phyloP scores from a whole-genome alignment of 2,113 vertebrate species.

The Pyrgilauda ruficollis region DNA sequence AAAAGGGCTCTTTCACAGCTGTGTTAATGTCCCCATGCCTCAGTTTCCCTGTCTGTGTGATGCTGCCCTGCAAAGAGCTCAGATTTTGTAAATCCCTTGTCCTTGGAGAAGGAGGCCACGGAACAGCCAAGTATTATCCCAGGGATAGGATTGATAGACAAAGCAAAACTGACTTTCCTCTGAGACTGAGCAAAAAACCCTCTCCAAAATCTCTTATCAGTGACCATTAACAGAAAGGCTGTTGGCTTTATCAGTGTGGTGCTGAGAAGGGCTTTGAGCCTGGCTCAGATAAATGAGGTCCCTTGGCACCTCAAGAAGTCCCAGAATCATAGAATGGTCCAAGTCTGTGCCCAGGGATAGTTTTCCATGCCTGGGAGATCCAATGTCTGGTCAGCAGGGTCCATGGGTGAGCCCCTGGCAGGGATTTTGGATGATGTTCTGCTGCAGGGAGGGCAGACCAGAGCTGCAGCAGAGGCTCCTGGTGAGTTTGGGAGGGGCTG shows the following conservation, averaged over 20 bases:
- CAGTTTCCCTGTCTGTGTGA: not conserved
- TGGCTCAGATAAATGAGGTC: not conserved
- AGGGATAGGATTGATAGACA: not conserved
- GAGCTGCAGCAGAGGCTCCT: not conserved
- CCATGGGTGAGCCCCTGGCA: accelerated
- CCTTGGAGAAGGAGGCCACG: not conserved
- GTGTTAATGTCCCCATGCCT: not conserved
- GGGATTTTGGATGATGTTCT: not conserved
- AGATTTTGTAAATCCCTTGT: not conserved
- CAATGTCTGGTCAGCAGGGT: not conserved
- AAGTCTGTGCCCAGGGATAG: not conserved
- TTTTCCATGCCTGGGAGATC: not conserved
- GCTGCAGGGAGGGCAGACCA: not conserved
- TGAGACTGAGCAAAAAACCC: not conserved
- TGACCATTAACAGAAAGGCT: not conserved
- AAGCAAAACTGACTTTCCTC: not conserved
- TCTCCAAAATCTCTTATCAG: slow-evolving; percentile 7
- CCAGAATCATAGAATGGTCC: not conserved
- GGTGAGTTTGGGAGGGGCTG: not conserved
- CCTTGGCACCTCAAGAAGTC: not conserved
- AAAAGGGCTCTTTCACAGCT: not conserved
- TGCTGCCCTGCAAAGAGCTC: not conserved
- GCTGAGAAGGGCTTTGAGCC: not conserved
- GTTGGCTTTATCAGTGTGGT: not conserved
- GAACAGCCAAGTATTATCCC: not conserved